phyloP scores from a whole-genome alignment of 2,888 invertebrate genomes.

The Macrosoma leucophasiata region DNA sequence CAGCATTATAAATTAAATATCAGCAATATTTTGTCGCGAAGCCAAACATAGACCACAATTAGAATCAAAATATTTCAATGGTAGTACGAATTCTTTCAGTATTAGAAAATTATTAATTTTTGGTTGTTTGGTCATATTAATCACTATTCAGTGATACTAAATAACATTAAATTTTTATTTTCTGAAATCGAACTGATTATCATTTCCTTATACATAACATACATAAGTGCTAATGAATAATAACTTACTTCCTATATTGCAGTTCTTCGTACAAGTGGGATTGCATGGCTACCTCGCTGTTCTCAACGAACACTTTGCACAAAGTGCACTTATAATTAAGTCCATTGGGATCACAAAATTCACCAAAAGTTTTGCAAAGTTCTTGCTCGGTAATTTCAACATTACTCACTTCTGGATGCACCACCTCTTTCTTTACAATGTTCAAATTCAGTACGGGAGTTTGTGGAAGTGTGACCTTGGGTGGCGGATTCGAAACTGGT shows the following conservation, averaged over 20 bases:
- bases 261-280: slow-evolving; percentile 81
- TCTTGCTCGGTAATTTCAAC: slow-evolving; percentile 34
- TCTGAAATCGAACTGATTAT: too few species aligned
- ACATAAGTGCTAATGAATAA: too few species aligned
- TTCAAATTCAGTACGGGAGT: slow-evolving; percentile 38
- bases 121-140: too few species aligned
- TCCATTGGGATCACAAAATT: slow-evolving; percentile 68
- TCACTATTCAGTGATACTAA: too few species aligned
- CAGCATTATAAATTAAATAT: too few species aligned
- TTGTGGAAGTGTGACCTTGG: slow-evolving; percentile 16
- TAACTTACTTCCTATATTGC: slow-evolving; percentile 79
- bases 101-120: too few species aligned
- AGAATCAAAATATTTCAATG: too few species aligned
- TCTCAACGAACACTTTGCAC: slow-evolving; percentile 76
- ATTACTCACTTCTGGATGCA: slow-evolving; percentile 27
- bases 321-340: slow-evolving; percentile 77
- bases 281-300: slow-evolving; percentile 75
- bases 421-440: slow-evolving; percentile 51
- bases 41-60: too few species aligned
- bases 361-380: slow-evolving; percentile 44
- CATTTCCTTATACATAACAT: too few species aligned
- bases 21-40: too few species aligned
- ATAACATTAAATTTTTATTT: too few species aligned
- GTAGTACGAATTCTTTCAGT: too few species aligned
- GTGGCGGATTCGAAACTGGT: slow-evolving; percentile 10